Conservation (phyloP, 2,888 invertebrate genomes). For the Proisotoma minuta region DNA sequence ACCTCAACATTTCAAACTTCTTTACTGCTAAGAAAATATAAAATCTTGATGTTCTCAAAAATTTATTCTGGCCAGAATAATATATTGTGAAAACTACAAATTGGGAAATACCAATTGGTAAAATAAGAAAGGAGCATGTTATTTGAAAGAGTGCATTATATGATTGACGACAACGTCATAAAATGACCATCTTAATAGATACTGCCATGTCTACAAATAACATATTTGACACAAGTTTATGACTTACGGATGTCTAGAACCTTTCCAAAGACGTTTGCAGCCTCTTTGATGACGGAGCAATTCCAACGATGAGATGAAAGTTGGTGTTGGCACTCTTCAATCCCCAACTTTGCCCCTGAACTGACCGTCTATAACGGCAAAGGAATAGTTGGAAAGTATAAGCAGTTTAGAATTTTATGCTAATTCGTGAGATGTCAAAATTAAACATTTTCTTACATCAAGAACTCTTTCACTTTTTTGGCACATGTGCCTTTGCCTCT, state of each 20-base stretch:
- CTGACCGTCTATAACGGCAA: slow-evolving; percentile 63
- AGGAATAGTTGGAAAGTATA: background rate
- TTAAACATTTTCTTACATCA: slow-evolving; percentile 54
- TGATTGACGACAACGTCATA: too few species aligned
- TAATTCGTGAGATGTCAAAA: too few species aligned
- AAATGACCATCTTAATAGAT: too few species aligned
- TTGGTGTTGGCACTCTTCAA: slow-evolving; percentile 83
- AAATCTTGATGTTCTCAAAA: too few species aligned
- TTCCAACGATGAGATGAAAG: slow-evolving; percentile 84
- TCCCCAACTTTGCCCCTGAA: slow-evolving; percentile 74
- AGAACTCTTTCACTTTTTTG: slow-evolving; percentile 66
- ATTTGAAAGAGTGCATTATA: too few species aligned
- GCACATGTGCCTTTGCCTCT: slow-evolving; percentile 67
- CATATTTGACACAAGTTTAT: too few species aligned
- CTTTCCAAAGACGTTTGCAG: slow-evolving; percentile 76
- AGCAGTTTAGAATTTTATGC: background rate
- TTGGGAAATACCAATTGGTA: too few species aligned
- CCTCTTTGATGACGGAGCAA: slow-evolving; percentile 72
- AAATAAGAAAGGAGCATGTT: too few species aligned
- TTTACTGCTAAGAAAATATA: too few species aligned
- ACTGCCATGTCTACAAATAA: slow-evolving; percentile 21
- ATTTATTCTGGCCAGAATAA: too few species aligned
- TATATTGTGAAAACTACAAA: too few species aligned
- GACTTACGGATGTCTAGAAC: slow-evolving; percentile 78
- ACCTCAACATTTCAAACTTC: too few species aligned